Percentiles rank a stretch among this genome's conserved stretches.
These are phyloP conservation scores for Xanthorhoe spadicearia DNA, from an alignment of 2,888 invertebrate genomes.

Conservation along the genomic window DNA sequence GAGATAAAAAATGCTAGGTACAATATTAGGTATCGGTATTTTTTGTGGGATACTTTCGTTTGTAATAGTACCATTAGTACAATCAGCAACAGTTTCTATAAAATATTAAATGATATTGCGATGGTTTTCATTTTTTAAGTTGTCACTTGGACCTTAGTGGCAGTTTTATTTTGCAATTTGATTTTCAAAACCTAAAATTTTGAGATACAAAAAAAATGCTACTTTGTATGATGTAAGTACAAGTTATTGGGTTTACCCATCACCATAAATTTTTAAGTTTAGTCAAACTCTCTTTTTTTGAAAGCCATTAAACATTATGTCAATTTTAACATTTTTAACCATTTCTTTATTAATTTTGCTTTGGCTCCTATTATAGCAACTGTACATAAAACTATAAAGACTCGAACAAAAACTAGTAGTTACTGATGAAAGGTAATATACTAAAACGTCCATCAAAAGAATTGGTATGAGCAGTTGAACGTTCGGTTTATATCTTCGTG, in stretches of 20 bases:
- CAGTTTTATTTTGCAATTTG: too few relatives aligned
- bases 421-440: neutral
- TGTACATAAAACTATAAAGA: neutral
- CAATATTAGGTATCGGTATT: conserved; percentile 27
- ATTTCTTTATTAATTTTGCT: too few relatives aligned
- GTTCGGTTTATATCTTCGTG: neutral
- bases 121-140: neutral
- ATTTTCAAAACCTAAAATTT: too few relatives aligned
- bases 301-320: too few relatives aligned
- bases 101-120: neutral
- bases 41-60: conserved; percentile 18
- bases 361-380: neutral
- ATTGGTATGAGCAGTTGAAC: conserved; percentile 2
- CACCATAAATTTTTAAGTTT: too few relatives aligned
- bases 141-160: too few relatives aligned
- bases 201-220: too few relatives aligned
- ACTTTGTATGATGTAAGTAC: too few relatives aligned
- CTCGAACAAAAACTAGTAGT: neutral
- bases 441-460: neutral
- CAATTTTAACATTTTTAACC: too few relatives aligned
- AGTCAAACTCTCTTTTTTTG: too few relatives aligned
- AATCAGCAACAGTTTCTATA: neutral
- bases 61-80: neutral
- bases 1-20: conserved; percentile 36
- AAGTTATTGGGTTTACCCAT: too few relatives aligned